A percentile compares a stretch with the other conserved stretches of the same genome.
Evolutionary conservation across 2,113 vertebrate genomes (phyloP).

Genomic region (Chiloscyllium plagiosum): DNA sequence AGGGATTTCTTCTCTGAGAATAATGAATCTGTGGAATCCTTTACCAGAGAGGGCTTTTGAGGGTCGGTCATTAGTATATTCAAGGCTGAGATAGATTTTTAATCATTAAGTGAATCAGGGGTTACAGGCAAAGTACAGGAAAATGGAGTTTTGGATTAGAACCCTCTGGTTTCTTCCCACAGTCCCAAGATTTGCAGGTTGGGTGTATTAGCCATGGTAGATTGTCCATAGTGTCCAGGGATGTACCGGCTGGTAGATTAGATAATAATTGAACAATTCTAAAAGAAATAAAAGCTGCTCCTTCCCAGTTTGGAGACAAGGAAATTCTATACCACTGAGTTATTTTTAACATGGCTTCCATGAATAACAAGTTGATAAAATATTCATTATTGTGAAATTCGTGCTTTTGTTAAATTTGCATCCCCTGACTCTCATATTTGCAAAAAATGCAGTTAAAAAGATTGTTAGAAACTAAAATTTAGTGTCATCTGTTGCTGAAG

Average conservation of each 20-base stretch:
- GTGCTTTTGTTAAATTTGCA: background rate
- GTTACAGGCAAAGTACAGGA: too few species aligned
- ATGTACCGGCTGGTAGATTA: background rate
- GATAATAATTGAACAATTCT: background rate
- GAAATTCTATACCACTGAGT: background rate
- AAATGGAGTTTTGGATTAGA: too few species aligned
- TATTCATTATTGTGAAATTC: background rate
- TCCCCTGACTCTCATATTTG: too few species aligned
- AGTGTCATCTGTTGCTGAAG: background rate
- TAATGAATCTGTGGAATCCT: too few species aligned
- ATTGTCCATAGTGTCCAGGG: background rate
- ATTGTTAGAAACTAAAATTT: background rate
- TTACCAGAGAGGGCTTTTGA: too few species aligned
- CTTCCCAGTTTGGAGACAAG: background rate
- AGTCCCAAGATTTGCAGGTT: too few species aligned
- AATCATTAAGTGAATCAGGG: too few species aligned
- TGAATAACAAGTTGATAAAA: background rate
- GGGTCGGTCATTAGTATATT: too few species aligned
- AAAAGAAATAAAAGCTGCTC: background rate
- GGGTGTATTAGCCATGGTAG: too few species aligned
- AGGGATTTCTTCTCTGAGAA: too few species aligned
- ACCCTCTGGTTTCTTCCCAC: too few species aligned
- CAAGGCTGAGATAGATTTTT: too few species aligned
- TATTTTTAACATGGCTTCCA: background rate
- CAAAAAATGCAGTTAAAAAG: background rate